Percentiles rank a stretch among this genome's conserved stretches.
Evolutionary conservation across 1,140 invertebrate genomes (phyloP).

Genomic region (Apis florea): DNA sequence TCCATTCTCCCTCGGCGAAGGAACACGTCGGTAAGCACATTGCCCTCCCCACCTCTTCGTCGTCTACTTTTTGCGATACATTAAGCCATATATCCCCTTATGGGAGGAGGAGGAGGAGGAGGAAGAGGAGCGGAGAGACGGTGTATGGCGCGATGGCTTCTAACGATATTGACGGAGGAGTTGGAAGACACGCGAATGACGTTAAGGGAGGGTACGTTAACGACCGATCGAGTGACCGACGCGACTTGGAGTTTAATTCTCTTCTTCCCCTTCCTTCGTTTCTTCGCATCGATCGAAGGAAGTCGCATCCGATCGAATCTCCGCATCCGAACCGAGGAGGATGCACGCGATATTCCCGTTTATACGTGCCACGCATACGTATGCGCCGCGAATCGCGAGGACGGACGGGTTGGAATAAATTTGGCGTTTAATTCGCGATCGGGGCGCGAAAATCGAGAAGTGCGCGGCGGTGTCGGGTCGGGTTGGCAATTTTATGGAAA

Average conservation of each 20-base stretch:
- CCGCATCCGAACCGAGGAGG: slow-evolving; percentile 22
- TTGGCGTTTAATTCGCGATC: not conserved
- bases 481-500: slow-evolving; percentile 10
- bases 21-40: slow-evolving; percentile 54
- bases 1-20: slow-evolving; percentile 58
- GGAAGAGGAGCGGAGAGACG: slow-evolving; percentile 25
- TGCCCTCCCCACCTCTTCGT: no score
- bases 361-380: slow-evolving; percentile 22
- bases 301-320: slow-evolving; percentile 52
- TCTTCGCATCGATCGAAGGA: not conserved
- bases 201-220: slow-evolving; percentile 50
- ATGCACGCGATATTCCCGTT: slow-evolving; percentile 39
- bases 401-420: not conserved
- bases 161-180: slow-evolving; percentile 45
- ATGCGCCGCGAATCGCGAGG: not conserved
- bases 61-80: slow-evolving; percentile 69
- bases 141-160: slow-evolving; percentile 25
- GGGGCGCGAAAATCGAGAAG: not conserved
- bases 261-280: not conserved
- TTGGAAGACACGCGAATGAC: slow-evolving; percentile 68
- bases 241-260: slow-evolving; percentile 46
- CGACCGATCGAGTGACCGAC: slow-evolving; percentile 57
- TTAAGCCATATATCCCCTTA: slow-evolving; percentile 70
- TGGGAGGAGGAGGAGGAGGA: no score
- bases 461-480: not conserved